Conservation (phyloP, 1,140 invertebrate genomes). For the Ceratoteleas bidentatus region DNA sequence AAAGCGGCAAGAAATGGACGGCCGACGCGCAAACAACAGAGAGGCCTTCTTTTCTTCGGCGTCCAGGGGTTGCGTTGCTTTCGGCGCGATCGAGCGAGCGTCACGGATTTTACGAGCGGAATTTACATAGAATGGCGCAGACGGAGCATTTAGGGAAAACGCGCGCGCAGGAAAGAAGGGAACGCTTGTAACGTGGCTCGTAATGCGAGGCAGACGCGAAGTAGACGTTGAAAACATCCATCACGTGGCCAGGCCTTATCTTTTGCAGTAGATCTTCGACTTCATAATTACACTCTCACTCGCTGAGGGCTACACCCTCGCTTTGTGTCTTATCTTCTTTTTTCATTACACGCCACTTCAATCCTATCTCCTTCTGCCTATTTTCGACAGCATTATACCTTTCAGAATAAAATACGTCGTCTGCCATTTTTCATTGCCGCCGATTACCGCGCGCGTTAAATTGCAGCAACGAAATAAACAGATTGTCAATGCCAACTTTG, state of each 20-base stretch:
- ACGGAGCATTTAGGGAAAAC: constrained; percentile 72
- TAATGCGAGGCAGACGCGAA: constrained; percentile 80
- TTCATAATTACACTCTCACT: constrained; percentile 80
- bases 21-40: constrained; percentile 24
- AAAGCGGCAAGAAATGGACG: constrained; percentile 33
- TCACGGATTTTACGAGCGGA: constrained; percentile 77
- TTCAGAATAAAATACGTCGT: constrained; percentile 59
- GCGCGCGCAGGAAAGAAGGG: constrained; percentile 60
- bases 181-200: constrained; percentile 66
- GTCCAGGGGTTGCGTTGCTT: constrained; percentile 66
- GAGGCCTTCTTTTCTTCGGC: constrained; percentile 62
- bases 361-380: constrained; percentile 64
- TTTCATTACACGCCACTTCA: constrained; percentile 61
- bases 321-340: constrained; percentile 71
- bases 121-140: constrained; percentile 81
- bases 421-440: constrained; percentile 50
- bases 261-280: constrained; percentile 78
- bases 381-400: constrained; percentile 62
- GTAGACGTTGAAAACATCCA: constrained; percentile 82
- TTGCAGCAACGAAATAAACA: constrained; percentile 39
- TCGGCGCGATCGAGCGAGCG: constrained; percentile 72
- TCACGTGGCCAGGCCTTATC: constrained; percentile 79
- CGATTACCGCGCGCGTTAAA: constrained; percentile 59
- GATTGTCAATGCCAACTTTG: constrained; percentile 46
- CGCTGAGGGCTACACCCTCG: constrained; percentile 65